phyloP scores from a whole-genome alignment of 2,888 invertebrate species.

The Crossocerus cetratus region DNA sequence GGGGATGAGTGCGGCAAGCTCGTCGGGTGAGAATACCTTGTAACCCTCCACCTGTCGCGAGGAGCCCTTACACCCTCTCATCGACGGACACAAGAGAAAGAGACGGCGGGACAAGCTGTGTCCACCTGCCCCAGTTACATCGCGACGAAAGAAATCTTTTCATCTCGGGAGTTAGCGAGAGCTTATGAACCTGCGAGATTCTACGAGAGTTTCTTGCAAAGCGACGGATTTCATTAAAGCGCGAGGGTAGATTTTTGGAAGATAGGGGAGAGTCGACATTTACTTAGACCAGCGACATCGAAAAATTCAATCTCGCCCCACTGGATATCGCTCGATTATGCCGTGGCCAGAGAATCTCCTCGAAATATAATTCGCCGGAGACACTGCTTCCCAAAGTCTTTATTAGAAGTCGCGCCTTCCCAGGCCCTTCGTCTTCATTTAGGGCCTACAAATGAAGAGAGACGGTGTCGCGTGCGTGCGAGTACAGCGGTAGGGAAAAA shows the following conservation, averaged over 20 bases:
- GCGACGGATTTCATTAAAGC: slow-evolving; percentile 40
- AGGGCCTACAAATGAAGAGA: neutral
- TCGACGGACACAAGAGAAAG: slow-evolving; percentile 32
- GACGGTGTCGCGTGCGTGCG: neutral
- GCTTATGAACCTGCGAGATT: slow-evolving; percentile 29
- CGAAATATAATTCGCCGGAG: no score
- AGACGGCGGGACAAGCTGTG: no score
- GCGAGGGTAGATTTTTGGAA: slow-evolving; percentile 15
- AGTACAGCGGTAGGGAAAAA: neutral
- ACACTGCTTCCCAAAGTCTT: neutral
- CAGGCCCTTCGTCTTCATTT: slow-evolving; percentile 3
- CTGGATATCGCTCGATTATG: neutral
- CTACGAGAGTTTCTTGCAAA: slow-evolving; percentile 12
- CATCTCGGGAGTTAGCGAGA: slow-evolving; percentile 12
- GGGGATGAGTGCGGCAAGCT: slow-evolving; percentile 8
- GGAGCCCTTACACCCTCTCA: slow-evolving; percentile 25
- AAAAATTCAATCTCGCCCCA: neutral
- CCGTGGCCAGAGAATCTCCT: neutral
- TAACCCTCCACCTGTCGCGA: slow-evolving; percentile 56
- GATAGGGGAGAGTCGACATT: neutral
- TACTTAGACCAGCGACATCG: neutral
- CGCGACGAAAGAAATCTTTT: slow-evolving; percentile 26
- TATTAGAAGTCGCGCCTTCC: neutral
- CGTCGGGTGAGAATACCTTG: slow-evolving; percentile 14
- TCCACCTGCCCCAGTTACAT: no score